Conservation (phyloP, 2,888 invertebrate genomes). For the Caenorhabditis imperialis region DNA sequence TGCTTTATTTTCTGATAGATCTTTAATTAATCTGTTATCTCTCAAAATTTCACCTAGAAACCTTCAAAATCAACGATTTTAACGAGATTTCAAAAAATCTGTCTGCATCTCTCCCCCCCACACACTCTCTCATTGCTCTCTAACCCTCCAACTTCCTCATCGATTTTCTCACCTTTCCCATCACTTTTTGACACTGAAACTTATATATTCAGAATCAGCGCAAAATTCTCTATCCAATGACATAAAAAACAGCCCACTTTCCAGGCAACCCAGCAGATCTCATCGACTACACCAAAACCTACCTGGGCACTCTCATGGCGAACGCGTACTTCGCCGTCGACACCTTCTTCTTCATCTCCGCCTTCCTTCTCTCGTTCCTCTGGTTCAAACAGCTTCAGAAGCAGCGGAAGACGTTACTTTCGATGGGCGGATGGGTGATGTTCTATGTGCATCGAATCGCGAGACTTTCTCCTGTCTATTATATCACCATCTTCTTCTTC, state of each 20-base stretch:
- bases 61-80: too few relatives aligned
- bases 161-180: too few relatives aligned
- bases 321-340: conserved; percentile 62
- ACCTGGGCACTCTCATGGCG: conserved; percentile 31
- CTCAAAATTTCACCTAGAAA: too few relatives aligned
- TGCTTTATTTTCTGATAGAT: too few relatives aligned
- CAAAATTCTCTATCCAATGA: too few relatives aligned
- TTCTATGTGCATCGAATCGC: conserved; percentile 68
- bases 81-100: too few relatives aligned
- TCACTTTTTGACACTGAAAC: too few relatives aligned
- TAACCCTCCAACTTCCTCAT: too few relatives aligned
- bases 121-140: too few relatives aligned
- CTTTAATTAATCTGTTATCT: too few relatives aligned
- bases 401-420: conserved; percentile 38
- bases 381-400: conserved; percentile 55
- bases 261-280: conserved; percentile 61
- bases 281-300: conserved; percentile 46
- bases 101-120: too few relatives aligned
- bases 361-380: conserved; percentile 50
- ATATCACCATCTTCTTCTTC: conserved; percentile 62
- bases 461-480: conserved; percentile 65
- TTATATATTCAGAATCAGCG: too few relatives aligned
- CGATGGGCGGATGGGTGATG: conserved; percentile 61
- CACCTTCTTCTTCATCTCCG: conserved; percentile 61
- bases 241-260: conserved; percentile 1